Evolutionary conservation across 1,140 invertebrate species (phyloP).

Genomic region (Hycleus cichorii): DNA sequence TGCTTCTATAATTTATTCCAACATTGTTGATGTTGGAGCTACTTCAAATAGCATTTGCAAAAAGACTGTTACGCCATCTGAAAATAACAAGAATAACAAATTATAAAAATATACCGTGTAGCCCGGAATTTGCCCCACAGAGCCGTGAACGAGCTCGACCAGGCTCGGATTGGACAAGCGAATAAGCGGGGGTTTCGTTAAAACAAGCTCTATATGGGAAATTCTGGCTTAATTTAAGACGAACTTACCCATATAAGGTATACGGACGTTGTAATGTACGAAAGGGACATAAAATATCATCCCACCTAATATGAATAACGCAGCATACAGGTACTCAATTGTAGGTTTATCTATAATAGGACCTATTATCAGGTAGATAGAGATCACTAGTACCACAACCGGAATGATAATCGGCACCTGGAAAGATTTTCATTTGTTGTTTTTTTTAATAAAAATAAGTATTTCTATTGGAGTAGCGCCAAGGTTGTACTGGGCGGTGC

Average conservation of each 20-base stretch:
- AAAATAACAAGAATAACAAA: slow-evolving; percentile 37
- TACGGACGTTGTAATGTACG: slow-evolving; percentile 76
- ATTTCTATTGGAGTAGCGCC: no score
- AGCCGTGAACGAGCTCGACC: no score
- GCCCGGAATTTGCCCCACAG: no score
- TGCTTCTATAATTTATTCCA: slow-evolving; percentile 28
- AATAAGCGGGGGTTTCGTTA: no score
- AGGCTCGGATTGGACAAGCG: no score
- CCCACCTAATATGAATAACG: slow-evolving; percentile 79
- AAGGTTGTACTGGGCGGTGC: neutral
- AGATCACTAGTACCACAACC: slow-evolving; percentile 77
- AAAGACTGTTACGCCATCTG: slow-evolving; percentile 84
- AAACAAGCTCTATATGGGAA: no score
- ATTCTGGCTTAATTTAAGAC: no score
- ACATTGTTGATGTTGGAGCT: slow-evolving; percentile 75
- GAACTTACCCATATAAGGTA: slow-evolving; percentile 75
- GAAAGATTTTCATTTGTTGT: neutral
- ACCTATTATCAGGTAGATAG: slow-evolving; percentile 83
- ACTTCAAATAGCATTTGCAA: slow-evolving; percentile 86
- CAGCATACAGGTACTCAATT: slow-evolving; percentile 86
- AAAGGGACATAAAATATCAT: slow-evolving; percentile 89
- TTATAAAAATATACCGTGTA: no score
- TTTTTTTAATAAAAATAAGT: no score
- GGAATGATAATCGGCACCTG: slow-evolving; percentile 86
- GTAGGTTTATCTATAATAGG: slow-evolving; percentile 88